These are phyloP conservation scores for Hyposmocoma kahamanoa DNA, from an alignment of 1,140 invertebrate species.

Conservation along the genomic window DNA sequence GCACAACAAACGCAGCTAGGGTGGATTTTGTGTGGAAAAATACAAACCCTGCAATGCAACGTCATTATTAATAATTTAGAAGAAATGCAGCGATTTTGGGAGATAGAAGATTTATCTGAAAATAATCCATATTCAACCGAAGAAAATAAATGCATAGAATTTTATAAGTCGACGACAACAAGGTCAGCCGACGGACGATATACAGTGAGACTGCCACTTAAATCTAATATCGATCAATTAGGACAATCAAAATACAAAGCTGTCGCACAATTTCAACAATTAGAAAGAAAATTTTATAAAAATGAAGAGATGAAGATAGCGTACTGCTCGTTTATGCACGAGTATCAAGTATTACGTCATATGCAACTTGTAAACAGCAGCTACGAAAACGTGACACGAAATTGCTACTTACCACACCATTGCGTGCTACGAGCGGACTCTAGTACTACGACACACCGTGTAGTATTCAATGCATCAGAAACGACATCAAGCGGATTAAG, in stretches of 20 bases:
- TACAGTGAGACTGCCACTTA: not conserved
- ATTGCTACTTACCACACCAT: slow-evolving; percentile 1
- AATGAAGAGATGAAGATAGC: not conserved
- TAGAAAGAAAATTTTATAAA: slow-evolving; percentile 1
- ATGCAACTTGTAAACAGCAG: not conserved
- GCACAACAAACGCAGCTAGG: not conserved
- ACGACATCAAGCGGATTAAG: not conserved
- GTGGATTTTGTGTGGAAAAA: not conserved
- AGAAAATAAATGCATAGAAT: not conserved
- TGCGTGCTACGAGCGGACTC: not conserved
- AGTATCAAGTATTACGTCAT: slow-evolving; percentile 1
- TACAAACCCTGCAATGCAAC: not conserved
- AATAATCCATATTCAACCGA: not conserved
- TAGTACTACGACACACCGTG: not conserved
- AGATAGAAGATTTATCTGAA: not conserved
- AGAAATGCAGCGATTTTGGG: not conserved
- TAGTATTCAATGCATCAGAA: slow-evolving; percentile 1
- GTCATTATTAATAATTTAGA: not conserved
- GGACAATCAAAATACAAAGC: not conserved
- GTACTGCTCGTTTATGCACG: slow-evolving; percentile 3
- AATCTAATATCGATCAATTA: not conserved
- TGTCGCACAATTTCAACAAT: not conserved
- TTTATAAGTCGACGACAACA: not conserved
- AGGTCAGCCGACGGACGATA: not conserved
- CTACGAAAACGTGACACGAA: not conserved